Evolutionary conservation across 2,797 vertebrate genomes (phyloP).

Genomic region (Lepilemur ruficaudatus): DNA sequence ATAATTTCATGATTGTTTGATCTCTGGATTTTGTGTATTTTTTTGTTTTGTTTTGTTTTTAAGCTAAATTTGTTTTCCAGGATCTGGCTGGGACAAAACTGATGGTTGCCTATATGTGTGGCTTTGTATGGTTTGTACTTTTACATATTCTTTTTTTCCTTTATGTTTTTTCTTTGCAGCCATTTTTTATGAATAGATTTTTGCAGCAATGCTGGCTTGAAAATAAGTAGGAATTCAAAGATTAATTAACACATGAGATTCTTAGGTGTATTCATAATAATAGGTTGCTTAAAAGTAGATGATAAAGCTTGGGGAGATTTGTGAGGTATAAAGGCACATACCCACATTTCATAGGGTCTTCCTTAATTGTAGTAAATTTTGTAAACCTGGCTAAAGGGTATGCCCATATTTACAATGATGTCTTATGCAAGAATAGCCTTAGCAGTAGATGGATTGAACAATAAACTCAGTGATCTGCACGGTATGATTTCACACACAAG

Average conservation of each 20-base stretch:
- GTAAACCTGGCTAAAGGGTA: background rate
- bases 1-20: background rate
- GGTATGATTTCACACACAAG: background rate
- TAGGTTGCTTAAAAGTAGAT: conserved; percentile 2
- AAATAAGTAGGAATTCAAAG: background rate
- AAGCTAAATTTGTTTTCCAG: background rate
- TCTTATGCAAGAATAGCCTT: background rate
- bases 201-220: background rate
- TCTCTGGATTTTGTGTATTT: background rate
- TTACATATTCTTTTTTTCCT: background rate
- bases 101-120: background rate
- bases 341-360: background rate
- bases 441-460: background rate
- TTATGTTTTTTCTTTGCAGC: background rate
- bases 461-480: background rate
- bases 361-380: background rate
- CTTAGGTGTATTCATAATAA: background rate
- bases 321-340: background rate
- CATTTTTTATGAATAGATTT: background rate
- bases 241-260: conserved; percentile 22
- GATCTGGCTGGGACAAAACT: background rate
- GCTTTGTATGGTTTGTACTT: conserved; percentile 11
- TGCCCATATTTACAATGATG: background rate
- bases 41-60: background rate
- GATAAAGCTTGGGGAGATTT: background rate